Evolutionary conservation across 2,113 vertebrate species (phyloP), one percentile per base, ranked within the genome.

Genomic region (Mobula birostris): DNA sequence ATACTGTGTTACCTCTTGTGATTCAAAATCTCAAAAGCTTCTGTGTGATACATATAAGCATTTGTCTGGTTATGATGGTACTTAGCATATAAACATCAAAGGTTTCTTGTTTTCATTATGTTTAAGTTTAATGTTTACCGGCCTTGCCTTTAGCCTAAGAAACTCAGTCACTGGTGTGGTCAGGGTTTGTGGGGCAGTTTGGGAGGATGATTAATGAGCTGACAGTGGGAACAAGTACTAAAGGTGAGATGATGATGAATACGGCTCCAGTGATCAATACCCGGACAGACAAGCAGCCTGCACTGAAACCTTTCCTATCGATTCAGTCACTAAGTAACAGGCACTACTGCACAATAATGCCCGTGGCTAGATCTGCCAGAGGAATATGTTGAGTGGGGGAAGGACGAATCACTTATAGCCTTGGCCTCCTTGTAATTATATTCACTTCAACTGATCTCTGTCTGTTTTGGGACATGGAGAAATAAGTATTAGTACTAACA

Each of bases 131-230:
- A 93, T 93, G 40, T 93, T 56, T 93, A 93, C 70, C 32, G 5
- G 36, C 72, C 24, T 72, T 93, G 24, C 91, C 76, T 93, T 29
- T 93, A 93, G 74, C 29, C 91, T 76, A 29, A 56, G 74, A 76
- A 72, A 32, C 63, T 70, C 48, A 91, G 11, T 93, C n/a, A 93
- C 19, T 48, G 36, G 66, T 74, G 70, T 93, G 91, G 91, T 48
- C 32, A 40, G 70, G 70, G 40, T 70, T 74, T 8, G 70, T 76
- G 40, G 91, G 21, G 66, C 91, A 74, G 24, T 93, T 93, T 93
- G 68, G 56, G 68, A 93, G 36, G 68, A 74, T 93, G 91, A 93
- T 93, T 74, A 93, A 93, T 93, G 91, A 93, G 70, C 91, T 93
- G 91, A 93, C 91, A 93, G 36, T 70, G 74, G 91, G 36, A 29